Evolutionary conservation across 2,888 invertebrate genomes (phyloP).

Genomic region (Ligdia adustata): DNA sequence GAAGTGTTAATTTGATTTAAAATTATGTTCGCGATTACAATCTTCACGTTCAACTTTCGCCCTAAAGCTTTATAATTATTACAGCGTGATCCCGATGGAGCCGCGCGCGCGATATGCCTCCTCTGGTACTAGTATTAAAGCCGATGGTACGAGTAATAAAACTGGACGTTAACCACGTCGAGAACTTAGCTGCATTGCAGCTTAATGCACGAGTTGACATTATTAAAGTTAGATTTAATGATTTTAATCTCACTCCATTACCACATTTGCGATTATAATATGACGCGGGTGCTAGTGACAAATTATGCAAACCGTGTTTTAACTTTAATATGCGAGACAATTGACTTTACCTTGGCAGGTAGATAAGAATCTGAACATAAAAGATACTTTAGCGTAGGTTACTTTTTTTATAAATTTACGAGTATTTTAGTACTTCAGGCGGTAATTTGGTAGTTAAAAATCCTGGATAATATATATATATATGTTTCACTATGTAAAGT

Average conservation of each 20-base stretch:
- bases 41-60: conserved; percentile 78
- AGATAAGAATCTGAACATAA: conserved; percentile 19
- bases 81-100: conserved; percentile 69
- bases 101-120: conserved; percentile 54
- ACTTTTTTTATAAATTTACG: conserved; percentile 21
- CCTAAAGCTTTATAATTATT: conserved; percentile 80
- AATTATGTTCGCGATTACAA: conserved; percentile 79
- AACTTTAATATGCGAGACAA: conserved; percentile 32
- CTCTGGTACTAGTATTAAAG: conserved; percentile 46
- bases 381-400: conserved; percentile 12
- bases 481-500: conserved; percentile 2
- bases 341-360: conserved; percentile 18
- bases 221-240: conserved; percentile 61
- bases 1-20: conserved; percentile 84
- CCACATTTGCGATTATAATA: conserved; percentile 46
- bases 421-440: conserved; percentile 18
- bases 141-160: conserved; percentile 48
- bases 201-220: conserved; percentile 58
- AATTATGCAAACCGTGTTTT: conserved; percentile 48
- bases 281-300: conserved; percentile 50
- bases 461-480: background rate
- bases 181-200: conserved; percentile 57
- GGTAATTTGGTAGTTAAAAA: background rate
- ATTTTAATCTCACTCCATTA: conserved; percentile 56
- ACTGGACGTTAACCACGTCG: conserved; percentile 45